Base-by-base conservation (phyloP, 2,888 invertebrate species). In the Metalampra italica region DNA sequence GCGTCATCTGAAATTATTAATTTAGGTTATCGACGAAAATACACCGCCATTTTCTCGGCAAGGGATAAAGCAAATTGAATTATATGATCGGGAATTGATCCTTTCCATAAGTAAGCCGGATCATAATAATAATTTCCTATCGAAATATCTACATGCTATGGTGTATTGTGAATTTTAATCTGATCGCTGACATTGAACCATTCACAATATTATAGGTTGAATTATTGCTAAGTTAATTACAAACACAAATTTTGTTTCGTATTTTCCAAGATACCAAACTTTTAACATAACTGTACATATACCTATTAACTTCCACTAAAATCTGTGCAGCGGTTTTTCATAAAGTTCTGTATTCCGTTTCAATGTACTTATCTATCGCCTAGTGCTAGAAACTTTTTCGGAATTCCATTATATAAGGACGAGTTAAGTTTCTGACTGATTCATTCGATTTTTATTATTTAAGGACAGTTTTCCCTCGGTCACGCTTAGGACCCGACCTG, bases 21-120 rank as follows among this genome's bases (percentile, higher is more conserved):
- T 78, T 75, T 68, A 71, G 40, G 68, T 76, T 75, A 79, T 78
- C 71, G 63, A 56, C 57, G 68, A 71, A 72, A 74, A 78, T 75
- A 74, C 68, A 70, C 67, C 65, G 66, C 68, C 68, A 75, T 80
- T 80, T 81, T 75, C 74, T 68, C 66, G 62, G 71, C 58, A 71
- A 75, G 67, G 80, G 79, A 75, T 82, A 73, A 77, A 68, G 69
- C 50, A 75, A 79, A 79, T 81, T 79, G 74, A 78, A 80, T 82
- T 78, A 79, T 73, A 71, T 71, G 74, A 71, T 76, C 65, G 68
- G 62, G 64, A 66, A 80, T 74, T 72, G 79, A 76, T 74, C 69
- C 65, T 60, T 64, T 70, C 68, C 66, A 66, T 62, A 66, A 66
- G 68, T 62, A 64, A 66, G 61, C 60, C 57, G 59, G 36, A 47